Conservation (phyloP, 2,888 invertebrate genomes). For the Hedya salicella region DNA sequence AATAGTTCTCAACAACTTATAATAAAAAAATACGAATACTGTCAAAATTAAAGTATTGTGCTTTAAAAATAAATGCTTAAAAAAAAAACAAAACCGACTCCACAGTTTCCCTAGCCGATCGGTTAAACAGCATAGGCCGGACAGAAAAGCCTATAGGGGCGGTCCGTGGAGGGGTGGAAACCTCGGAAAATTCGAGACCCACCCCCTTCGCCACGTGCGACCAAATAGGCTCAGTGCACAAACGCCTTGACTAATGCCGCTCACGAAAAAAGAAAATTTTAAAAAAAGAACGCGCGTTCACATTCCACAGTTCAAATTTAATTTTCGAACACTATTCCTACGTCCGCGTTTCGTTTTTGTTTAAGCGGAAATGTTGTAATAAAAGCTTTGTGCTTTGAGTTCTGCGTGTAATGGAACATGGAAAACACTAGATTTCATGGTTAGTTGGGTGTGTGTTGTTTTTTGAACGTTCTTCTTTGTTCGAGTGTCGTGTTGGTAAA, state of each 20-base stretch:
- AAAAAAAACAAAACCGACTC: slow-evolving; percentile 60
- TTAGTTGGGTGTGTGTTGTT: slow-evolving; percentile 73
- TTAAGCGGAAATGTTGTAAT: slow-evolving; percentile 69
- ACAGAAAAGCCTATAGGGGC: slow-evolving; percentile 86
- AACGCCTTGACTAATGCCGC: slow-evolving; percentile 79
- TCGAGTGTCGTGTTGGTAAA: slow-evolving; percentile 37
- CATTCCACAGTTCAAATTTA: slow-evolving; percentile 61
- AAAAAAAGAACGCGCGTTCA: slow-evolving; percentile 62
- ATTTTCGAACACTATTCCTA: slow-evolving; percentile 56
- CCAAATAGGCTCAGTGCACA: slow-evolving; percentile 80
- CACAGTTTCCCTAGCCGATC: slow-evolving; percentile 70
- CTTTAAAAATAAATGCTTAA: not conserved
- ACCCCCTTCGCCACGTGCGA: slow-evolving; percentile 81
- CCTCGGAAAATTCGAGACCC: slow-evolving; percentile 84
- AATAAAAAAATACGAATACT: too few relatives aligned
- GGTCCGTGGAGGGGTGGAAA: slow-evolving; percentile 84
- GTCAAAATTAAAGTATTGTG: too few relatives aligned
- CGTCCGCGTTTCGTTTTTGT: slow-evolving; percentile 52
- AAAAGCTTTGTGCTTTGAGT: slow-evolving; percentile 70
- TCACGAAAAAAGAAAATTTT: slow-evolving; percentile 69
- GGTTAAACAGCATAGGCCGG: slow-evolving; percentile 84
- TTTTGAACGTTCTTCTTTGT: slow-evolving; percentile 46
- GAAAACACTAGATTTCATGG: slow-evolving; percentile 82
- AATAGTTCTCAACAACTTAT: too few relatives aligned
- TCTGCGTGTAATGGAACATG: slow-evolving; percentile 75